Evolutionary conservation across 2,888 invertebrate genomes (phyloP), one percentile per base, ranked within the genome.

Genomic region (Melinaea marsaeus): DNA sequence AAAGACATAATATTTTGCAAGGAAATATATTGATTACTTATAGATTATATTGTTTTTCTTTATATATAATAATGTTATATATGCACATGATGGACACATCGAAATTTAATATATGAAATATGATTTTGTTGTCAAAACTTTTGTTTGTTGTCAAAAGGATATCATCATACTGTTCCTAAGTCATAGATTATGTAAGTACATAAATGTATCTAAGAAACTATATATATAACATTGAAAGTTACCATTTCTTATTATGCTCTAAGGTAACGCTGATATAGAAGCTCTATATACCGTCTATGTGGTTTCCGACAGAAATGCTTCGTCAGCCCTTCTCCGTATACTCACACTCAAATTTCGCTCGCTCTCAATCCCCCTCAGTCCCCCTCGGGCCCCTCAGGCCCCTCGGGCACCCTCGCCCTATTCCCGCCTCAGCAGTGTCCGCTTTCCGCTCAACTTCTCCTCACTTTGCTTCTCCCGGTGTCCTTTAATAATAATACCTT

Each of bases 401-500:
- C 32, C 51, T 51, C 51, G 9, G 51, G 51, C 51, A 32, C 51
- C 51, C 51, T 51, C 51, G 51, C 51, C 51, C 51, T 51, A 51
- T 51, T 51, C 51, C 51, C 51, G 51, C 51, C 51, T 51, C 51
- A 51, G 51, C 51, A 51, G 51, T 51, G 51, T 32, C 32, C 51
- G 42, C 51, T 51, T 51, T 51, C 51, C 51, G 51, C 51, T 51
- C 51, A 51, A 51, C 51, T 51, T 51, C 51, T 51, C 51, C 32
- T 51, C 32, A 51, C 51, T 22, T 51, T 32, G 51, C 51, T 51
- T 32, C 13, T 51, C 51, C 6, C 7, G n/a, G 32, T 51, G 51
- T 51, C 51, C 51, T 51, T 32, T 51, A 51, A 32, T 32, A 51
- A 51, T 51, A 51, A 51, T 11, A 32, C 22, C 9, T 51, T 51